Evolutionary conservation across 2,113 vertebrate species (phyloP), one percentile per base, ranked within the genome.

Genomic region (Zapornia atra): DNA sequence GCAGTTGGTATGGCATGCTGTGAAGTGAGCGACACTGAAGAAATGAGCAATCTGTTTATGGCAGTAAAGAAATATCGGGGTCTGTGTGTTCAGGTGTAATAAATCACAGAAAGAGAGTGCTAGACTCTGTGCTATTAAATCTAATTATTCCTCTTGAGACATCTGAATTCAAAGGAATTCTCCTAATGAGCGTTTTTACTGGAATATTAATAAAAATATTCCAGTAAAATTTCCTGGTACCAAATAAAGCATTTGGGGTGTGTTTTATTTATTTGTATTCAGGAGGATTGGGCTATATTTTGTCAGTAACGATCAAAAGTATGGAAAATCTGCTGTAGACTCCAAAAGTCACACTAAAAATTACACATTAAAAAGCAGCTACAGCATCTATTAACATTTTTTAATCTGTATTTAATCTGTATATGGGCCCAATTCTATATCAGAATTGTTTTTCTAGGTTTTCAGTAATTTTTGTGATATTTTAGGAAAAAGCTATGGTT

Each of bases 1-100:
- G 0, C 34, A 53, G 83, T 26, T 0, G 6, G 7, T 64, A 70
- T 66, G 82, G 70, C 36, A 26, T 15, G 75, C 86, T 84, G 79
- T 89, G 85, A 94, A 73, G 93, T 92, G 89, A 96, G 61, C 91
- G 90, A 94, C 96, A 96, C 78, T 29, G 21, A 69, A 94, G 86
- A 91, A 96, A 97, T 76, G 94, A 97, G 60, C 91, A 94, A 80
- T 94, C 88, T 91, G 66, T 91, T 96, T 92, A 70, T 88, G 91
- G 63, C 66, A 93, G 81, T 13, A 44, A 64, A 88, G 72, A 53
- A 94, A 86, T 63, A 86, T 85, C 60, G 24, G 64, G 61, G 15
- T 66, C 63, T 68, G 92, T 63, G 19, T 40, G 22, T 71, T 86
- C 82, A 64, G 84, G 34, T 81, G 51, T 34, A 90, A 82, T 96